phyloP scores from a whole-genome alignment of 2,113 vertebrate species.

The Noturus placidus region DNA sequence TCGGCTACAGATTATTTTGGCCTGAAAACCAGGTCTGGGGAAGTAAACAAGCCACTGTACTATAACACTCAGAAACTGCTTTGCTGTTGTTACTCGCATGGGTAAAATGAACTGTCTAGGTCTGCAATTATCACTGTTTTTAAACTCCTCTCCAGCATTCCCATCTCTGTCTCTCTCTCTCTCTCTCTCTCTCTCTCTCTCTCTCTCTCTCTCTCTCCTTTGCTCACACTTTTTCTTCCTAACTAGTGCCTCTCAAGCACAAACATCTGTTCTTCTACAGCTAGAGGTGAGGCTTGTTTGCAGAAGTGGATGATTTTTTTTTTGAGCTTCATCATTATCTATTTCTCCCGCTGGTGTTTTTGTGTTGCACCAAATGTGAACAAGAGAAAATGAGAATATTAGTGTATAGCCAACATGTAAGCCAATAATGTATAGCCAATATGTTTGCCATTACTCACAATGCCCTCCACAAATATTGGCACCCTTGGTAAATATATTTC shows the following conservation, averaged over 20 bases:
- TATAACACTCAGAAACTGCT: constrained; percentile 38
- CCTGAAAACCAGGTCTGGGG: constrained; percentile 36
- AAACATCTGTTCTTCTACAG: constrained; percentile 46
- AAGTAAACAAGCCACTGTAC: constrained; percentile 29
- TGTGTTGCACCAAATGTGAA: constrained; percentile 3
- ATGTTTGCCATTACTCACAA: not conserved
- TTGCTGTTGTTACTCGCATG: constrained; percentile 35
- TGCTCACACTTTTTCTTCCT: constrained; percentile 35
- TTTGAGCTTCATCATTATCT: constrained; percentile 6
- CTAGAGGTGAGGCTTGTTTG: constrained; percentile 38
- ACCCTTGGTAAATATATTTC: too few relatives aligned
- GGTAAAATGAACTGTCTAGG: constrained; percentile 44
- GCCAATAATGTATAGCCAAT: not conserved
- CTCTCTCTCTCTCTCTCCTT: constrained; percentile 23
- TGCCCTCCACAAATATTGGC: too few relatives aligned
- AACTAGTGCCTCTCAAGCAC: constrained; percentile 38
- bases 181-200: constrained; percentile 16
- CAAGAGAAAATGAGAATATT: constrained; percentile 6
- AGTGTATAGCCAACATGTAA: not conserved
- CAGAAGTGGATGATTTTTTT: constrained; percentile 35
- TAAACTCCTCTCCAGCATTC: not conserved
- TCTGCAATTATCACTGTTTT: constrained; percentile 44
- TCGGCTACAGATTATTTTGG: constrained; percentile 24
- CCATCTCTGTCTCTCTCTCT: too few relatives aligned
- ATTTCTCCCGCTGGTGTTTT: not conserved